Evolutionary conservation across 2,888 invertebrate genomes (phyloP).

Genomic region (Drosophila sordidula): DNA sequence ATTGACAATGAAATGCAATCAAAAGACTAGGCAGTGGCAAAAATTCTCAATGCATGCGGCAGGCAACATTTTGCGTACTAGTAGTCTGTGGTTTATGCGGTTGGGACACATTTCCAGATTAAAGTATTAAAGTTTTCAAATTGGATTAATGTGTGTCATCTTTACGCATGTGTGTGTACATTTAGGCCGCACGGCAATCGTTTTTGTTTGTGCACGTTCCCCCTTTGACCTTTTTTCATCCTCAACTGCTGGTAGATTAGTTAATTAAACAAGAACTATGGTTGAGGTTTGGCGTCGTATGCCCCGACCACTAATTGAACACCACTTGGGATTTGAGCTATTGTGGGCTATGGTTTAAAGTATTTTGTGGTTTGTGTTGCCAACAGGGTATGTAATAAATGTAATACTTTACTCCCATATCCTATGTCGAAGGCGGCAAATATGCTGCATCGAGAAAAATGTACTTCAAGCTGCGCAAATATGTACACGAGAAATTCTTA

Average conservation of each 20-base stretch:
- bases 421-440: background rate
- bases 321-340: constrained; percentile 50
- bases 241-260: constrained; percentile 24
- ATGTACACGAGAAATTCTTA: constrained; percentile 8
- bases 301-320: constrained; percentile 52
- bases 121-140: constrained; percentile 53
- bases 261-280: constrained; percentile 66
- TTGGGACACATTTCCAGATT: constrained; percentile 55
- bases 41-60: constrained; percentile 8
- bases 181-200: background rate
- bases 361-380: constrained; percentile 37
- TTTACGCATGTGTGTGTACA: constrained; percentile 14
- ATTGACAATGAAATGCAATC: constrained; percentile 39
- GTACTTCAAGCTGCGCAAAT: constrained; percentile 13
- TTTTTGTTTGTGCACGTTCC: background rate
- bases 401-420: background rate
- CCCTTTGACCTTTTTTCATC: background rate
- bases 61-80: constrained; percentile 16
- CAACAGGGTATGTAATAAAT: constrained; percentile 7
- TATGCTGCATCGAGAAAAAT: background rate
- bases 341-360: constrained; percentile 19
- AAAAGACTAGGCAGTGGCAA: constrained; percentile 21
- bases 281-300: constrained; percentile 7
- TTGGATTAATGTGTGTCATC: constrained; percentile 53
- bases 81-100: constrained; percentile 60